Evolutionary conservation across 2,113 vertebrate species (phyloP), one percentile per base, ranked within the genome.

Genomic region (Plotosus lineatus): DNA sequence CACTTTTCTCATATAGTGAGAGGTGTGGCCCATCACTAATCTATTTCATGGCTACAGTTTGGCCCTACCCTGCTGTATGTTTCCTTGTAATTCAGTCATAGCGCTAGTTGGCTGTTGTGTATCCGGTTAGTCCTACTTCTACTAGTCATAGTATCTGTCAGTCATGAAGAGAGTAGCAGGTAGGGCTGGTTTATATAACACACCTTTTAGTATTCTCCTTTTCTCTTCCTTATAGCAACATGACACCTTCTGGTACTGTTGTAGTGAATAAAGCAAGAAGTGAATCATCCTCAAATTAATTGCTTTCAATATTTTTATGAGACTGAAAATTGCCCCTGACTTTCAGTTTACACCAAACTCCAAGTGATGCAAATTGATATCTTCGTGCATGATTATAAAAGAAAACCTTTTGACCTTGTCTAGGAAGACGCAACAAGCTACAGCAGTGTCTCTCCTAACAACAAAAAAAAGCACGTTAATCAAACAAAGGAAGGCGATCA

Each of bases 101-200:
- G 58, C 72, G 77, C 77, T 72, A 53, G 56, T 73, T n/a, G 74
- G 40, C 74, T 80, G 73, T 83, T 56, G 28, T 26, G 31, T 75
- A 76, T 85, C 84, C 78, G 74, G 85, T 78, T 83, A 42, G 82
- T 61, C 71, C 78, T 86, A 65, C 72, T 73, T 69, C 44, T 38
- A 66, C 78, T 53, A 77, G 74, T 80, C 81, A 83, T 75, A 81
- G 80, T 89, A 88, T 89, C 89, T 89, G 74, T 86, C 81, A 88
- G 87, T 78, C 81, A 77, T 86, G 88, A 91, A 91, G 89, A 89
- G 82, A 82, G 82, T 75, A 90, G 76, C 88, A 83, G 89, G 91
- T 90, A 82, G 75, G 86, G 90, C 92, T 89, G 89, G 92, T 92
- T 93, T 84, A 71, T 77, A 87, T 55, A 87, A 87, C 89, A 89